Base-by-base conservation (phyloP, 2,797 vertebrate genomes). In the Sibirionetta formosa region DNA sequence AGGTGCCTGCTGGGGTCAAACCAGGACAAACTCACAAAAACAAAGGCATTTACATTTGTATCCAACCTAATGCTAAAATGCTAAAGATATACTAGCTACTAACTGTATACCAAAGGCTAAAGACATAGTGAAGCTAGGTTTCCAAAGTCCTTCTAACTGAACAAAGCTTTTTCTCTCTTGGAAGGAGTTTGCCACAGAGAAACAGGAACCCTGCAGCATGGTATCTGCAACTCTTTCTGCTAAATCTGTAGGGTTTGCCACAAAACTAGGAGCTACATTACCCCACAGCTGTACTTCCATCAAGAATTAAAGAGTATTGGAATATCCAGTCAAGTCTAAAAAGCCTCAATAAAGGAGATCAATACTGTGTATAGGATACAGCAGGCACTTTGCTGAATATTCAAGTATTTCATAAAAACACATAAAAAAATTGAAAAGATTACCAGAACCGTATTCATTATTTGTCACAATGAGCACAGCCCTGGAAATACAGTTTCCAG, bases 401-500 rank as follows among this genome's bases (percentile, higher is more conserved):
- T 70, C 50, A 92, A 65, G 36, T 76, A 40, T 73, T 90, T 82
- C 58, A 36, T 64, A 51, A 77, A 73, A 70, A 77, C 22, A n/a
- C 6, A 44, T 7, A 1, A 22, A 56, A 33, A 79, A 54, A 7
- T 13, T 4, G 31, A 63, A 70, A 89, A 61, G 9, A 57, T 79
- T 50, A 33, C 26, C 51, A 6, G 15, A 31, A 31, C 22, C 64
- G 24, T 4, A 40, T 14, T 80, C 27, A 71, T 70, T 69, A 86
- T 86, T 79, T 86, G 66, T 35, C 22, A 27, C 35, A 79, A 86
- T 31, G 40, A 82, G 8, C 24, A 51, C 19, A 71, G 17, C 35
- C 69, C 40, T 58, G 20, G n/a, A 50, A 95, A 77, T 77, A 51
- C 64, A 54, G 12, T 54, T 94, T 94, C 54, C 27, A 58, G 66